A percentile compares a stretch with the other conserved stretches of the same genome.
phyloP scores from a whole-genome alignment of 2,797 vertebrate genomes.

The Tenualosa ilisha region DNA sequence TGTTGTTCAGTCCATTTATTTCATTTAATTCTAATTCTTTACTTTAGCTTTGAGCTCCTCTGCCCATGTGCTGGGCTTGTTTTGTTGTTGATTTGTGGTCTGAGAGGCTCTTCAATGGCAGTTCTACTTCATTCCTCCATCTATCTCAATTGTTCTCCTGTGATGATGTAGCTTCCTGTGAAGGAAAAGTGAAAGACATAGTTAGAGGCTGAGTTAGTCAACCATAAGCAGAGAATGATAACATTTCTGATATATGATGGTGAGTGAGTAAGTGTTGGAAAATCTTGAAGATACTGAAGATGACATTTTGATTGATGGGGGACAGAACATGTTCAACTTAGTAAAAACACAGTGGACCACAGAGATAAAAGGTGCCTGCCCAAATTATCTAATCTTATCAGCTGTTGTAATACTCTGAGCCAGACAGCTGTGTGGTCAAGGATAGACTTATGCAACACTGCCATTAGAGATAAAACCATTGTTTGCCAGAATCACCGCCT shows the following conservation, averaged over 20 bases:
- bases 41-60: constrained; percentile 49
- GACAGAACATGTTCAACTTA: background rate
- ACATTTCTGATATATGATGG: background rate
- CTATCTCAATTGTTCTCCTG: constrained; percentile 79
- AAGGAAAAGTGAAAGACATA: constrained; percentile 22
- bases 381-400: constrained; percentile 71
- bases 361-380: constrained; percentile 42
- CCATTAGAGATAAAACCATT: constrained; percentile 62
- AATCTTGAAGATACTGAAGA: background rate
- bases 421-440: constrained; percentile 61
- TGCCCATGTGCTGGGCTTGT: constrained; percentile 38
- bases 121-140: constrained; percentile 41
- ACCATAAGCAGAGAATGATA: background rate
- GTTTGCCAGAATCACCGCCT: constrained; percentile 35
- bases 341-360: background rate
- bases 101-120: background rate
- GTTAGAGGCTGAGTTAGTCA: background rate
- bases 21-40: constrained; percentile 34
- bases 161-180: constrained; percentile 66
- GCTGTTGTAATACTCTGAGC: constrained; percentile 67
- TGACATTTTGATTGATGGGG: background rate
- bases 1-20: constrained; percentile 25
- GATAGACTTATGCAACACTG: constrained; percentile 65
- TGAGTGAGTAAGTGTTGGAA: background rate
- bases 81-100: background rate